Conservation (phyloP, 2,113 vertebrate genomes). For the Myotis lucifugus region DNA sequence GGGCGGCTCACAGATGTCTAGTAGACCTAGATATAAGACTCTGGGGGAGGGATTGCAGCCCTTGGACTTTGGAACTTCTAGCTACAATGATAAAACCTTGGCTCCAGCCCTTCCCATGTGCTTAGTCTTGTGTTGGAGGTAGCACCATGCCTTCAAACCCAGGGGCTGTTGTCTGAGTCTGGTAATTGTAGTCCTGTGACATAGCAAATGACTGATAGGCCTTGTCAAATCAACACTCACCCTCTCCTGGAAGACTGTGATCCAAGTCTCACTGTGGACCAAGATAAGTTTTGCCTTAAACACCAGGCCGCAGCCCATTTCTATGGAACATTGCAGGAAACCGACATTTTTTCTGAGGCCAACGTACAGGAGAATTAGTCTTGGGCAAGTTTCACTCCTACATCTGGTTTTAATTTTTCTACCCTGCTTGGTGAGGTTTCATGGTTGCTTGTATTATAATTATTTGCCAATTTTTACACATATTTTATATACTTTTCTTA, state of each 20-base stretch:
- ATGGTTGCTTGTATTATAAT: conserved; percentile 13
- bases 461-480: conserved; percentile 26
- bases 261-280: background rate
- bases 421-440: background rate
- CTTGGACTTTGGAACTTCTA: background rate
- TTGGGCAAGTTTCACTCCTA: conserved; percentile 15
- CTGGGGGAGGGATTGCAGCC: background rate
- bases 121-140: background rate
- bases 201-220: background rate
- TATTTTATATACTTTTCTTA: background rate
- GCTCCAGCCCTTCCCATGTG: too few species aligned
- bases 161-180: background rate
- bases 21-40: background rate
- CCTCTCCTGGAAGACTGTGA: background rate
- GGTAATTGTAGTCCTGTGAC: background rate
- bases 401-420: conserved; percentile 53
- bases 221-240: background rate
- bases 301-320: background rate
- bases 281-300: conserved; percentile 1
- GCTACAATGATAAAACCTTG: background rate
- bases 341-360: background rate
- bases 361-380: background rate
- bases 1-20: background rate
- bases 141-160: background rate
- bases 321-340: background rate